Conservation (phyloP, 2,888 invertebrate genomes). For the Microplitis manilae region DNA sequence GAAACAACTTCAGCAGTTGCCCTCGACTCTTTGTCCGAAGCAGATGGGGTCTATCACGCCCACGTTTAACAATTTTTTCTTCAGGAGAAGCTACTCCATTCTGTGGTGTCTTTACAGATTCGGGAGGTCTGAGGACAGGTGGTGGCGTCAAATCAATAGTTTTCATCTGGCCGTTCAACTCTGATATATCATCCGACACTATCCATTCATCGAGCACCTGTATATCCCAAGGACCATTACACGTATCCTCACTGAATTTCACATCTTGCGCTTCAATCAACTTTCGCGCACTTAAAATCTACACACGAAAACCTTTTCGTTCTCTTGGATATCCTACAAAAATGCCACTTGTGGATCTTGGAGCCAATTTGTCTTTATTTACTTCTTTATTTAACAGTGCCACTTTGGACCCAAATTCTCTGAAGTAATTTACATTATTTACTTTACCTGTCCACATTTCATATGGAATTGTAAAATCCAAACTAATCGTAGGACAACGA, state of each 20-base stretch:
- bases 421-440: neutral
- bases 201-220: neutral
- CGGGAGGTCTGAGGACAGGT: neutral
- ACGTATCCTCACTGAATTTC: neutral
- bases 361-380: slow-evolving; percentile 45
- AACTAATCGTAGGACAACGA: slow-evolving; percentile 47
- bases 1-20: slow-evolving; percentile 7
- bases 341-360: slow-evolving; percentile 41
- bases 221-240: slow-evolving; percentile 1
- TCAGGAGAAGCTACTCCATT: neutral
- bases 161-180: neutral
- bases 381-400: slow-evolving; percentile 7
- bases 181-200: neutral
- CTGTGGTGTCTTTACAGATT: neutral
- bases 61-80: neutral
- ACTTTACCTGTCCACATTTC: slow-evolving; percentile 41
- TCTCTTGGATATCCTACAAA: slow-evolving; percentile 47
- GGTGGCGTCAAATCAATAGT: neutral
- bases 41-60: slow-evolving; percentile 3
- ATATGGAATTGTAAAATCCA: slow-evolving; percentile 44
- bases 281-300: slow-evolving; percentile 48
- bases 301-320: slow-evolving; percentile 46
- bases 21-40: slow-evolving; percentile 1
- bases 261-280: slow-evolving; percentile 4
- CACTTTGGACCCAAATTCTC: slow-evolving; percentile 2